Conservation (phyloP, 2,113 vertebrate species). For the Chascanopsetta lugubris region DNA sequence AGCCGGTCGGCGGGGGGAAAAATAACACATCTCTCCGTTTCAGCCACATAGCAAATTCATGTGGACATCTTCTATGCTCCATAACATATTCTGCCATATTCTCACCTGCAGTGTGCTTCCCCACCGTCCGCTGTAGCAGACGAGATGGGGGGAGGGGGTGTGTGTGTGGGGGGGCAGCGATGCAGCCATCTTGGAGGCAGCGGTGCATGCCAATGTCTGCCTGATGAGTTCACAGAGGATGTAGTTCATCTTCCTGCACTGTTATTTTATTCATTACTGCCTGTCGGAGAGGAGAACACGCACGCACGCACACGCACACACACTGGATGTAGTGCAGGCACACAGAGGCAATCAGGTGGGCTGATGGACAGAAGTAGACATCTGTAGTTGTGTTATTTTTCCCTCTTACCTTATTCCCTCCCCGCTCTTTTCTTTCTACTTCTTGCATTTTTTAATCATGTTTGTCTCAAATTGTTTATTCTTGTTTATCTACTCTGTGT, state of each 20-base stretch:
- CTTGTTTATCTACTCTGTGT: slow-evolving; percentile 32
- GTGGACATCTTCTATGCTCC: slow-evolving; percentile 2
- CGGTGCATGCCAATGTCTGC: slow-evolving; percentile 60
- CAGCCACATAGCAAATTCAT: slow-evolving; percentile 7
- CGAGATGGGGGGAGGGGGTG: too few relatives aligned
- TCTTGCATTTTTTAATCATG: slow-evolving; percentile 18
- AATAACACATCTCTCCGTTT: not conserved
- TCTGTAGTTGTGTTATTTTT: not conserved
- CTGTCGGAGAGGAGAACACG: slow-evolving; percentile 42
- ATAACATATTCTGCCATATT: slow-evolving; percentile 11
- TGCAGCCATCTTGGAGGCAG: slow-evolving; percentile 61
- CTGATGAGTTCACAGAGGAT: slow-evolving; percentile 65
- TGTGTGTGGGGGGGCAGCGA: slow-evolving; percentile 32
- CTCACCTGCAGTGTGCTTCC: slow-evolving; percentile 43
- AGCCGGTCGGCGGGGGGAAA: not conserved
- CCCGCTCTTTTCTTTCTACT: not conserved
- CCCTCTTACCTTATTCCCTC: not conserved
- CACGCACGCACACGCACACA: not conserved
- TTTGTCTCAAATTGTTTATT: slow-evolving; percentile 23
- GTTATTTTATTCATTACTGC: slow-evolving; percentile 71
- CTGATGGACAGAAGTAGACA: slow-evolving; percentile 2
- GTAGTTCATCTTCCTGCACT: slow-evolving; percentile 62
- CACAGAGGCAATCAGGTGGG: slow-evolving; percentile 23
- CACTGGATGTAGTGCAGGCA: not conserved
- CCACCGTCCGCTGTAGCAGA: slow-evolving; percentile 33